Evolutionary conservation across 2,797 vertebrate genomes (phyloP), one percentile per base, ranked within the genome.

Genomic region (Acipenser oxyrinchus): DNA sequence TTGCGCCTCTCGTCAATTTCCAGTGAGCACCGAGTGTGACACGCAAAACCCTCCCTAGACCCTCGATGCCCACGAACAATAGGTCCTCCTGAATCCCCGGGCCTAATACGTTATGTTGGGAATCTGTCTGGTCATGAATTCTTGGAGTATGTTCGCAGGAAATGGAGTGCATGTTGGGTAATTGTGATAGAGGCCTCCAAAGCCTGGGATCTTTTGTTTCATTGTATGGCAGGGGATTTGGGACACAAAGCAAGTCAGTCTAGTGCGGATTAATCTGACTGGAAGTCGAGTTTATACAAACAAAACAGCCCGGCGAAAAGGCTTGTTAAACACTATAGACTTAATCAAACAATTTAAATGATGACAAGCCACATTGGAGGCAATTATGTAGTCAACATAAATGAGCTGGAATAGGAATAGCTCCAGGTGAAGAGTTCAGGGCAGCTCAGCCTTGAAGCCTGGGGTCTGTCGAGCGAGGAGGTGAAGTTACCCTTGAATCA

Each of bases 111-210:
- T 68, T 86, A 84, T 85, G 87, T 88, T 82, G 81, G 87, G 91
- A 93, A 93, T 96, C 86, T 94, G 92, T 93, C 77, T 76, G 81
- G 88, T 93, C 93, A 93, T 95, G 95, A 93, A 92, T 90, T 92
- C 88, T 86, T 84, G 87, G 81, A 84, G 84, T 87, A 78, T 83
- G 78, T 77, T 77, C 76, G 87, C 94, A 96, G 95, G 94, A 97
- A 95, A 90, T 91, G 80, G 88, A 70, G 87, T 78, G 83, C 82
- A 81, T 84, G 85, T 79, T 85, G 70, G 83, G 81, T 83, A 87
- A 73, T 76, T 76, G 76, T 82, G 78, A 84, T 78, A 80, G 75
- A 83, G 82, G 83, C 88, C 92, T 88, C 90, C 81, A 70, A 77
- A 83, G 74, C 79, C 83, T 90, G 77, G 88, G 79, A 65, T 79